A percentile compares a stretch with the other conserved stretches of the same genome.
These are phyloP conservation scores for Philopedon plagiatum DNA, from an alignment of 2,888 invertebrate species.

Conservation along the genomic window DNA sequence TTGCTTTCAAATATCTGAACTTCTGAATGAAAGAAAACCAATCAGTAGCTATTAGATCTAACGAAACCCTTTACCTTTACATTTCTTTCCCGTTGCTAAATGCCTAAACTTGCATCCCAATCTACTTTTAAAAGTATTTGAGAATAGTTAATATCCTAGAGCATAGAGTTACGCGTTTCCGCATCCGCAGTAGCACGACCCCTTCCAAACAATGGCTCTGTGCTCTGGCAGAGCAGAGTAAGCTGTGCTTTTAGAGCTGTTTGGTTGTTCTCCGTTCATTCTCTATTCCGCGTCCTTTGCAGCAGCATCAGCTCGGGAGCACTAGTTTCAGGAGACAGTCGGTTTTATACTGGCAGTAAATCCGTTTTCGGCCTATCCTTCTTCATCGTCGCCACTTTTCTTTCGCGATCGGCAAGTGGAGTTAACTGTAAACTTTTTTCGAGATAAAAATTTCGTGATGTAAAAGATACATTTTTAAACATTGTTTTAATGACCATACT, in stretches of 20 bases:
- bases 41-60: background rate
- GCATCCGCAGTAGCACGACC: conserved; percentile 41
- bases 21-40: background rate
- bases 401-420: conserved; percentile 9
- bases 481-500: too few species aligned
- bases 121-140: conserved; percentile 8
- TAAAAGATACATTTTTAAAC: too few species aligned
- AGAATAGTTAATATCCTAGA: conserved; percentile 23
- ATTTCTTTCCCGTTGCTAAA: background rate
- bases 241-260: conserved; percentile 41
- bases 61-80: background rate
- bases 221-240: conserved; percentile 34
- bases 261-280: conserved; percentile 42
- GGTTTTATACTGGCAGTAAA: conserved; percentile 13
- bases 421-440: too few species aligned
- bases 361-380: conserved; percentile 7
- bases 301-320: conserved; percentile 30
- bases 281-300: conserved; percentile 32
- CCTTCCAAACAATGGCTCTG: conserved; percentile 42
- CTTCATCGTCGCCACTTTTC: conserved; percentile 16
- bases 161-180: conserved; percentile 37
- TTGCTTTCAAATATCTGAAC: too few species aligned
- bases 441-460: too few species aligned
- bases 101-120: background rate
- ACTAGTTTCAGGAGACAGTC: conserved; percentile 5